Percentiles rank a stretch among this genome's conserved stretches.
Evolutionary conservation across 1,140 invertebrate species (phyloP).

Genomic region (Bombus affinis): DNA sequence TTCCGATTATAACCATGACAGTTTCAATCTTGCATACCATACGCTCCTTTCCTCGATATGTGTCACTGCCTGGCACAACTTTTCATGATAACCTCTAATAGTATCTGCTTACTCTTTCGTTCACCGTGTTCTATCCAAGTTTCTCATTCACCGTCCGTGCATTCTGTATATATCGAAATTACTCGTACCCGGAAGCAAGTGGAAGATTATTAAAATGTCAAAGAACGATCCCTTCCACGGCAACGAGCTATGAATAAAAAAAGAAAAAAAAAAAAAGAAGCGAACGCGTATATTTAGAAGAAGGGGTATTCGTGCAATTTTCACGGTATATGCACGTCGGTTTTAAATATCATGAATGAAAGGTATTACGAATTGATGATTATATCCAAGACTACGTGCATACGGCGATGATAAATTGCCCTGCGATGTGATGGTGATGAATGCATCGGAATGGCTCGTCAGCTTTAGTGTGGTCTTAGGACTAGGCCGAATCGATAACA

Average conservation of each 20-base stretch:
- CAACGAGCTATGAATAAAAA: neutral
- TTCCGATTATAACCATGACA: conserved; percentile 65
- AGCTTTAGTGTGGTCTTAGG: conserved; percentile 65
- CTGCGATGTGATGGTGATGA: conserved; percentile 55
- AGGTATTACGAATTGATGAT: conserved; percentile 23
- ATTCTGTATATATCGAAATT: neutral
- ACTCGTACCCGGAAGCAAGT: neutral
- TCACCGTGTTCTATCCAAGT: neutral
- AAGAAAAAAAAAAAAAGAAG: neutral
- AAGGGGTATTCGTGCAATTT: neutral
- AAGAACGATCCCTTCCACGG: neutral
- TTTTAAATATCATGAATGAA: conserved; percentile 9
- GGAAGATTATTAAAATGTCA: neutral
- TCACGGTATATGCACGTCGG: too few species aligned
- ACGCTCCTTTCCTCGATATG: conserved; percentile 47
- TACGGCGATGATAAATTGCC: conserved; percentile 53
- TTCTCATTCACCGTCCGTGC: neutral
- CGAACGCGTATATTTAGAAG: neutral
- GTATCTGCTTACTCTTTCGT: conserved; percentile 16
- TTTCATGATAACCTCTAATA: conserved; percentile 24
- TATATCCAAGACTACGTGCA: conserved; percentile 11
- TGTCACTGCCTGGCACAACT: conserved; percentile 35
- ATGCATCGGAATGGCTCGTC: conserved; percentile 61
- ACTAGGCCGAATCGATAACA: conserved; percentile 74
- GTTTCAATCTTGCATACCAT: conserved; percentile 61